Percentiles rank a stretch among this genome's conserved stretches.
Conservation (phyloP, 2,113 vertebrate genomes). For the Erpornis zantholeuca region DNA sequence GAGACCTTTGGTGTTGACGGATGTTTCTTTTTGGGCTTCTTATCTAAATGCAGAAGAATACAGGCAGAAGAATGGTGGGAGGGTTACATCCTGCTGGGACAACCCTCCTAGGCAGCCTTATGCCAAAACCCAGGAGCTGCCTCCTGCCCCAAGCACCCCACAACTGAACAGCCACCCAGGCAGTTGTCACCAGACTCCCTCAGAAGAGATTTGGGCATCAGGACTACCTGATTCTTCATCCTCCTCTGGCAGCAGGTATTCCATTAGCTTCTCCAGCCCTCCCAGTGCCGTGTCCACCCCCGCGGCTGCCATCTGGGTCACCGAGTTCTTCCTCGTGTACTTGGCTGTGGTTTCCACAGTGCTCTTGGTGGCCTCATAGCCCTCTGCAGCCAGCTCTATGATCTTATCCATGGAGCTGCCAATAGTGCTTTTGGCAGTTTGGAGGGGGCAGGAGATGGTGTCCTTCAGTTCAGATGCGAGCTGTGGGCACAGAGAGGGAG, state of each 20-base stretch:
- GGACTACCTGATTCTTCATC: conserved; percentile 69
- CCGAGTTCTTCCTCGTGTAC: conserved; percentile 62
- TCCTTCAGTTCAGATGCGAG: conserved; percentile 74
- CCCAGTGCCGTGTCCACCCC: conserved; percentile 68
- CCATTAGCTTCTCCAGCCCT: conserved; percentile 73
- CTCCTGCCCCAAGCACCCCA: background rate
- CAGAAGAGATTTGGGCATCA: background rate
- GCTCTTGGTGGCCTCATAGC: conserved; percentile 66
- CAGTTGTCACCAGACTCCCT: background rate
- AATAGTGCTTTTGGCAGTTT: conserved; percentile 71
- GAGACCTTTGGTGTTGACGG: background rate
- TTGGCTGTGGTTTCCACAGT: conserved; percentile 47
- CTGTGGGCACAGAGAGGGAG: conserved; percentile 38
- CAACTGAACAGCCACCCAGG: background rate
- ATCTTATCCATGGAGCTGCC: conserved; percentile 71
- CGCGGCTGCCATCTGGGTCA: conserved; percentile 67
- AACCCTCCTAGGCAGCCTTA: background rate
- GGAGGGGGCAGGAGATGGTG: conserved; percentile 69
- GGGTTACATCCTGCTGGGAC: background rate
- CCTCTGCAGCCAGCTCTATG: conserved; percentile 42
- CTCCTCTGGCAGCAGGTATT: conserved; percentile 67
- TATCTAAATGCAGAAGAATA: background rate
- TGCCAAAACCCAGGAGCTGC: background rate
- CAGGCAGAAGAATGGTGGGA: background rate
- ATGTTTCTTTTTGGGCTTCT: background rate